Conservation (phyloP, 2,113 vertebrate genomes). For the Hemichromis elongatus region DNA sequence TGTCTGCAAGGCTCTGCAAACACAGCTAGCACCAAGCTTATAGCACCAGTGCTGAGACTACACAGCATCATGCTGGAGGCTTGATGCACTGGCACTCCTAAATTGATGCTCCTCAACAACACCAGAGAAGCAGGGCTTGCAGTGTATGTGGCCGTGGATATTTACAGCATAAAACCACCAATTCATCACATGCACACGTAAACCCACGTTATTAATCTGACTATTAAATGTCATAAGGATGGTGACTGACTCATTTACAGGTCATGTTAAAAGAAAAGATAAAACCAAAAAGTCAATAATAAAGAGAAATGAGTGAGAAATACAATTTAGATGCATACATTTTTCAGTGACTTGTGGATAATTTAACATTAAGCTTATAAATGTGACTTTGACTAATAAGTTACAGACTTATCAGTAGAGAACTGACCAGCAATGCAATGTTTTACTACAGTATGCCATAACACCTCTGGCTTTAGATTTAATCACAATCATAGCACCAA, state of each 20-base stretch:
- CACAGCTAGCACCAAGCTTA: not conserved
- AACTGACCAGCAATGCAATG: not conserved
- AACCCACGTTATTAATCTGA: not conserved
- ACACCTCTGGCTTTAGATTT: not conserved
- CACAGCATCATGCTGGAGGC: not conserved
- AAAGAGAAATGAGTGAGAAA: not conserved
- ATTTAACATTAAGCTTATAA: not conserved
- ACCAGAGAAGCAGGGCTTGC: not conserved
- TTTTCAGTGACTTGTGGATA: not conserved
- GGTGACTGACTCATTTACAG: not conserved
- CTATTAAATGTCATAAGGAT: not conserved
- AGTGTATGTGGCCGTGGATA: not conserved
- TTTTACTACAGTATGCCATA: not conserved
- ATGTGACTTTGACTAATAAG: not conserved
- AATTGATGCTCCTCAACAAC: not conserved
- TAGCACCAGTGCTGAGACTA: not conserved
- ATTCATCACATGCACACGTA: not conserved
- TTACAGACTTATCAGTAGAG: not conserved
- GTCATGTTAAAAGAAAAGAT: not conserved
- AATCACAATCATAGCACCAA: not conserved
- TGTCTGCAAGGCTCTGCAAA: not conserved
- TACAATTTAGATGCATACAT: not conserved
- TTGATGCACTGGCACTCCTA: not conserved
- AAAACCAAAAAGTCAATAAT: not conserved
- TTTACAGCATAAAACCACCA: not conserved